Conservation (phyloP, 2,113 vertebrate genomes). For the Hepsetus odoe region DNA sequence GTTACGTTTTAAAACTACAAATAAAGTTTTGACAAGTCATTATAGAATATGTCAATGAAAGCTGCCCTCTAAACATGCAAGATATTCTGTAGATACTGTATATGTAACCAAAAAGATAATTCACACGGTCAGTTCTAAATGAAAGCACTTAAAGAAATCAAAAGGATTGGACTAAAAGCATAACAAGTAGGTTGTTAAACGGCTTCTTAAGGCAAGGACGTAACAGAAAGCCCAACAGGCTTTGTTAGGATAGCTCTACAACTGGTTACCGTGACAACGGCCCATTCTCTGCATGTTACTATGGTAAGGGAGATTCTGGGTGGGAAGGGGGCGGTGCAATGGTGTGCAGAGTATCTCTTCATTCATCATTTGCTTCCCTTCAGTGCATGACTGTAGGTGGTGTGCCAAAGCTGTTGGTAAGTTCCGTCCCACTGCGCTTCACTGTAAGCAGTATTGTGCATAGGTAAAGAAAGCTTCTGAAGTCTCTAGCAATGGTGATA, state of each 20-base stretch:
- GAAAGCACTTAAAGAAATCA: constrained; percentile 73
- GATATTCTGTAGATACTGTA: constrained; percentile 67
- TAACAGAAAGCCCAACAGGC: constrained; percentile 66
- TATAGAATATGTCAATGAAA: constrained; percentile 70
- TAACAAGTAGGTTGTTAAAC: constrained; percentile 55
- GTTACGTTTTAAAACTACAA: constrained; percentile 71
- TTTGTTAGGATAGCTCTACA: constrained; percentile 63
- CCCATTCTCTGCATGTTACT: constrained; percentile 63
- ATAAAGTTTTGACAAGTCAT: constrained; percentile 65
- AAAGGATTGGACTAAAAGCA: constrained; percentile 65
- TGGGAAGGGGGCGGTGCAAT: constrained; percentile 38
- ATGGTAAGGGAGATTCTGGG: constrained; percentile 62
- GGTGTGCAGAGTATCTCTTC: constrained; percentile 22
- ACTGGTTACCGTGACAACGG: constrained; percentile 62
- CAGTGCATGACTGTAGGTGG: constrained; percentile 11
- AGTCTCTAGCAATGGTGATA: constrained; percentile 72
- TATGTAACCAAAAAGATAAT: constrained; percentile 54
- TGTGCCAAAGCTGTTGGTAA: constrained; percentile 33
- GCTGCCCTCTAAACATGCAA: constrained; percentile 80
- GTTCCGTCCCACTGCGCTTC: constrained; percentile 34
- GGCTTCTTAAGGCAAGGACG: constrained; percentile 78
- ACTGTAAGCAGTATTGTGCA: constrained; percentile 84
- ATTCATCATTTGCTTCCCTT: neutral
- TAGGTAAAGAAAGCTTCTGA: constrained; percentile 81
- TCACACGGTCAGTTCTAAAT: constrained; percentile 72